Evolutionary conservation across 2,797 vertebrate genomes (phyloP), one percentile per base, ranked within the genome.

Genomic region (Dendrocincla fuliginosa): DNA sequence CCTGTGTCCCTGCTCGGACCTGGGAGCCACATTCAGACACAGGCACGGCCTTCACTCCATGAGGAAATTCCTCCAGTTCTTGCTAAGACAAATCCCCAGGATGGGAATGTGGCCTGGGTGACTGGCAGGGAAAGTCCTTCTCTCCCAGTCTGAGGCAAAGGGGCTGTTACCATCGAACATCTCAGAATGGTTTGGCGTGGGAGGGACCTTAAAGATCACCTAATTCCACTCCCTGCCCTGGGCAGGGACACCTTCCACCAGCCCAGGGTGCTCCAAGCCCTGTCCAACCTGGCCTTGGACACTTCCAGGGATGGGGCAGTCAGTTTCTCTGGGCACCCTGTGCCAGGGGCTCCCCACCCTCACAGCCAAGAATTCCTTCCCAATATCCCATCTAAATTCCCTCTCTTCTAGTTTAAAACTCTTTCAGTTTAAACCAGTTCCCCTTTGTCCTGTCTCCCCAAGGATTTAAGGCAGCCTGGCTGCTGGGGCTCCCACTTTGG

Each of bases 281-380:
- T 0, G 0, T 70, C 56, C 64, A 57, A 0, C 28, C 11, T 39
- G 37, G 37, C 57, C 24, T 50, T 39, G 64, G 50, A 23, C 71
- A 52, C 20, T 33, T 1, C 16, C 37, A 77, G 16, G 13, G 50
- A 23, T 64, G 28, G 14, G 19, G n/a, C 24, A 77, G 19, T 50
- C 64, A 89, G 50, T 28, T 70, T 0, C 50, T 50, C 24, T 44
- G 50, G 28, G 14, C 8, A 83, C 0, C 5, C 28, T 16, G 8
- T 33, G 50, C 28, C 57, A 76, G 19, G 28, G 44, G 28, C 44
- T 49, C 0, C 0, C 12, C 27, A 42, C 27, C 23, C 10, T 64
- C 71, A 7, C 37, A 77, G 50, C 16, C 11, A 70, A 25, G 8
- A 22, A 27, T 64, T 50, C 22, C 50, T 64, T 77, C 39, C 17